A percentile compares a stretch with the other conserved stretches of the same genome.
phyloP scores from a whole-genome alignment of 2,113 vertebrate species.

The Merops nubicus region DNA sequence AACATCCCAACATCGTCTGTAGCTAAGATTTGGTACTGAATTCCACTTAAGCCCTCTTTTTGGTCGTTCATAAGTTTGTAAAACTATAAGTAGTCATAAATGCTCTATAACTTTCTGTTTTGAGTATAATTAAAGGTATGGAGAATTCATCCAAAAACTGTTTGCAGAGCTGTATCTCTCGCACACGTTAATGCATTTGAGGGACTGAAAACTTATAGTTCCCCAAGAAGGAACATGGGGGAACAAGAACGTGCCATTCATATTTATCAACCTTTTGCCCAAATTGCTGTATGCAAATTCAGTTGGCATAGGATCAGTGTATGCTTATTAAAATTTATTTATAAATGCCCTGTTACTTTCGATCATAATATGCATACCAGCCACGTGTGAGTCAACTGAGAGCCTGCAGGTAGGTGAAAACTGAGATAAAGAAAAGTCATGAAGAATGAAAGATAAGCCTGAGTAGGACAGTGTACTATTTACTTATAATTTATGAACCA shows the following conservation, averaged over 20 bases:
- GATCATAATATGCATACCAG: neutral
- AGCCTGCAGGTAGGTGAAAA: neutral
- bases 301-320: neutral
- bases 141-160: neutral
- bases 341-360: neutral
- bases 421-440: neutral
- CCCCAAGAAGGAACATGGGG: neutral
- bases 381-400: neutral
- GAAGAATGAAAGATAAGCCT: neutral
- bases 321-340: neutral
- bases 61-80: neutral
- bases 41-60: neutral
- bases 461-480: neutral
- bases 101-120: neutral
- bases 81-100: neutral
- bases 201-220: neutral
- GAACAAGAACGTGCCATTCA: neutral
- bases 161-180: neutral
- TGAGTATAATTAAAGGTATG: neutral
- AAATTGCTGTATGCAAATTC: neutral
- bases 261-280: neutral
- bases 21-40: neutral
- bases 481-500: neutral
- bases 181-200: neutral
- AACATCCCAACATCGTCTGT: neutral